Evolutionary conservation across 2,888 invertebrate genomes (phyloP), one percentile per base, ranked within the genome.

Genomic region (Thysanoteuthis rhombus): DNA sequence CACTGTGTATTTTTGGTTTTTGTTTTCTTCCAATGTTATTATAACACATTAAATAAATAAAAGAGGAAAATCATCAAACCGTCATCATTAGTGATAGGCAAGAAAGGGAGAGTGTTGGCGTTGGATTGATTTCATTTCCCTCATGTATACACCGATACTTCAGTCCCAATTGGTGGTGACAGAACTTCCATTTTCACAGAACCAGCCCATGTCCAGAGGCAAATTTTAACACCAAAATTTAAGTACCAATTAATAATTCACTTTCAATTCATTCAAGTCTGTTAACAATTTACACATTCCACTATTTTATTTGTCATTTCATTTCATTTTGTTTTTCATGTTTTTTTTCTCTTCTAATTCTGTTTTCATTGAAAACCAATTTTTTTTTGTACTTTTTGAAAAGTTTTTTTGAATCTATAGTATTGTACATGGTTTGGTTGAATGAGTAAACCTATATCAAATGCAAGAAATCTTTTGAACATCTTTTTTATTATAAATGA

Each of bases 161-260:
- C n/a, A 75, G 75, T 75, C 75, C 75, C 75, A 75, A 75, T 75
- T 75, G 75, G 75, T 75, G 75, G 75, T 75, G 75, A 75, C 75
- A 75, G 40, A 92, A 92, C 40, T 92, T 92, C 16, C 92, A 92
- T 92, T 40, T 92, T 45, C 40, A 92, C 45, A 92, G 42, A 92
- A 92, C 36, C n/a, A 42, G 45, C 92, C n/a, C 12, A 36, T n/a
- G n/a, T 75, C 75, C 75, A 75, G n/a, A 75, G 75, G 75, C n/a
- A 75, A 75, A 75, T 75, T 75, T 36, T 75, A 75, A n/a, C 75
- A 75, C 75, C 75, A 75, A 75, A 75, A 75, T 75, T 75, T 75
- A 75, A 75, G 75, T 75, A 75, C n/a, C 45, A 92, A 92, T 92
- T 92, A 92, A n/a, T 92, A 92, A 92, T 92, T 92, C 92, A 92